These are phyloP conservation scores for Catamblyrhynchus diadema DNA, from an alignment of 2,797 vertebrate genomes.

Conservation along the genomic window DNA sequence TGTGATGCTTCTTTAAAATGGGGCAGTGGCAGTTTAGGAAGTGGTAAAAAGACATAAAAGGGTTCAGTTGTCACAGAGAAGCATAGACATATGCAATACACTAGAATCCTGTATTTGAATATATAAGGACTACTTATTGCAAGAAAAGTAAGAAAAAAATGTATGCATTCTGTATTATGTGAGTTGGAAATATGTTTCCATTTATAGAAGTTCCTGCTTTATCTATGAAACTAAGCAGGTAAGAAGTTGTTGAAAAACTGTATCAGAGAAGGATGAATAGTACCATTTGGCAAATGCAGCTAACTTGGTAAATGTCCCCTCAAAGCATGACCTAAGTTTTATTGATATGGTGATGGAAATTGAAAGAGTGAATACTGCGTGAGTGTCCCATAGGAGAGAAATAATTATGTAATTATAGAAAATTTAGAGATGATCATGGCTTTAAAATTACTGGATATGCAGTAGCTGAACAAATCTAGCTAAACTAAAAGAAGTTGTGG, in stretches of 20 bases:
- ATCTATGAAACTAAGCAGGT: background rate
- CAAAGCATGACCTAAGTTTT: background rate
- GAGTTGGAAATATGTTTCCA: background rate
- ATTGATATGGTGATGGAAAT: background rate
- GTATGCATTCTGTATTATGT: background rate
- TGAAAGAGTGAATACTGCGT: background rate
- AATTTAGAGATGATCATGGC: background rate
- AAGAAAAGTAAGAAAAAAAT: background rate
- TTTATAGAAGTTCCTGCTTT: background rate
- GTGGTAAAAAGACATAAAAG: background rate
- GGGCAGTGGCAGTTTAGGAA: background rate
- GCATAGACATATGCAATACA: rapidly evolving
- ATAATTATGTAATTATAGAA: background rate
- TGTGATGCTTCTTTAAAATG: background rate
- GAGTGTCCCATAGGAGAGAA: background rate
- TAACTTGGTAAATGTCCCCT: background rate
- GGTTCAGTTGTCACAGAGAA: background rate
- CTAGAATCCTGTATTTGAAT: background rate
- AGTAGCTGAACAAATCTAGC: background rate
- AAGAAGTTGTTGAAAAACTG: background rate
- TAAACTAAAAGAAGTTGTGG: background rate
- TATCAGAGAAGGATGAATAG: background rate
- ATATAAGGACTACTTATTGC: background rate
- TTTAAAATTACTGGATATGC: background rate
- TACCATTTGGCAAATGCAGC: rapidly evolving